Evolutionary conservation across 2,113 vertebrate genomes (phyloP).

Genomic region (Cyanoderma ruficeps): DNA sequence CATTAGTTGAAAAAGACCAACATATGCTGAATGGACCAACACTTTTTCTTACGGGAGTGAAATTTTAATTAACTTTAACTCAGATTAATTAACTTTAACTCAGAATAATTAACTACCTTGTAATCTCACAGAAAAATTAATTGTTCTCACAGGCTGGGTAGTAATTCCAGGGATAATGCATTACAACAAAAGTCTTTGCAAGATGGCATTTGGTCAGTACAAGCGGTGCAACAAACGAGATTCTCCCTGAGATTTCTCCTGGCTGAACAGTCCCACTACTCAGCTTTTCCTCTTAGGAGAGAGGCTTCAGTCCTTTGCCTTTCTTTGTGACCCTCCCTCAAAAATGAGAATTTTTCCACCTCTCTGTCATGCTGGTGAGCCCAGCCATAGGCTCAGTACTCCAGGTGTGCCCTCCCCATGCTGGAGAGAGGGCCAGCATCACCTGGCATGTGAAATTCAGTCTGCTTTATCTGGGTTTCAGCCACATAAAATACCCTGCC

Average conservation of each 20-base stretch:
- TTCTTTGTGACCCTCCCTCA: neutral
- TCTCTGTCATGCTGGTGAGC: neutral
- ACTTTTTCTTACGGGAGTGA: neutral
- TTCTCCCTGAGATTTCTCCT: neutral
- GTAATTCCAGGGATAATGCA: neutral
- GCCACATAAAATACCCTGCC: neutral
- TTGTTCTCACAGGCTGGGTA: neutral
- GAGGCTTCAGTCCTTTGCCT: neutral
- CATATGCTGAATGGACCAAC: neutral
- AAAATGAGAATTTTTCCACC: neutral
- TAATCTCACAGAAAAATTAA: constrained; percentile 14
- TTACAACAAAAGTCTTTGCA: neutral
- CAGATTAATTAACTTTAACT: constrained; percentile 31
- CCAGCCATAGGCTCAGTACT: neutral
- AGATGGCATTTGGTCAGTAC: neutral
- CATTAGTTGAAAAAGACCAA: neutral
- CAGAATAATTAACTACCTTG: constrained; percentile 15
- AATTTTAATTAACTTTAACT: constrained; percentile 34
- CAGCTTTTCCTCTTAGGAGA: neutral
- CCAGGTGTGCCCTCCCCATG: too few species aligned
- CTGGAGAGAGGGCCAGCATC: too few species aligned
- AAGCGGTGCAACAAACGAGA: neutral
- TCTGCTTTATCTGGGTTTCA: neutral
- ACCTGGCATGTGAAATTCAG: neutral
- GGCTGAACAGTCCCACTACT: neutral